A percentile compares a stretch with the other conserved stretches of the same genome.
Conservation (phyloP, 2,113 vertebrate genomes). For the Siphamia tubifer region DNA sequence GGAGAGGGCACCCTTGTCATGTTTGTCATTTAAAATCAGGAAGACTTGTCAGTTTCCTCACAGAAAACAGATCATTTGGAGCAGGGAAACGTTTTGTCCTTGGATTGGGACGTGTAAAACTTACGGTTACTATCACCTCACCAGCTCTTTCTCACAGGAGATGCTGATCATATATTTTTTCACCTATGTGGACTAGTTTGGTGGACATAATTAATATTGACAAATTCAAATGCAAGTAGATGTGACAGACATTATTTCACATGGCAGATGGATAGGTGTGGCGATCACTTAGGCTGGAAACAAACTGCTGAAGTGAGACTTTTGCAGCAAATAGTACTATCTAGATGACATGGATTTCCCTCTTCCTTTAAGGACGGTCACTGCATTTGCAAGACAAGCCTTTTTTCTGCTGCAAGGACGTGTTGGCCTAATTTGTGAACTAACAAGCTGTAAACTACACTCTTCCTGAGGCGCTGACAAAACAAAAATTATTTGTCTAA, state of each 20-base stretch:
- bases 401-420: slow-evolving; percentile 73
- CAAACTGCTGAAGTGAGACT: slow-evolving; percentile 60
- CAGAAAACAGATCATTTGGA: slow-evolving; percentile 37
- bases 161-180: slow-evolving; percentile 28
- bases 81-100: slow-evolving; percentile 23
- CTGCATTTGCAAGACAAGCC: slow-evolving; percentile 62
- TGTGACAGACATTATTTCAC: slow-evolving; percentile 34
- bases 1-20: slow-evolving; percentile 4
- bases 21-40: slow-evolving; percentile 65
- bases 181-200: neutral
- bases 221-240: slow-evolving; percentile 54
- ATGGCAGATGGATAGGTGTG: neutral
- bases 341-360: slow-evolving; percentile 64
- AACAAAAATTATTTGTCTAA: slow-evolving; percentile 40
- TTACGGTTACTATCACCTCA: neutral
- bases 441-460: slow-evolving; percentile 75
- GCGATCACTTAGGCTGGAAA: slow-evolving; percentile 15
- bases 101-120: slow-evolving; percentile 33
- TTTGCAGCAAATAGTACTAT: slow-evolving; percentile 35
- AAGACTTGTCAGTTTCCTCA: slow-evolving; percentile 48
- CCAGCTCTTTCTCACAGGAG: slow-evolving; percentile 9
- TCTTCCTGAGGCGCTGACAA: slow-evolving; percentile 42
- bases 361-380: slow-evolving; percentile 34
- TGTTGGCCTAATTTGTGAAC: slow-evolving; percentile 74
- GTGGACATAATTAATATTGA: slow-evolving; percentile 40